Evolutionary conservation across 2,888 invertebrate species (phyloP).

Genomic region (Tenthredo scrophulariae): DNA sequence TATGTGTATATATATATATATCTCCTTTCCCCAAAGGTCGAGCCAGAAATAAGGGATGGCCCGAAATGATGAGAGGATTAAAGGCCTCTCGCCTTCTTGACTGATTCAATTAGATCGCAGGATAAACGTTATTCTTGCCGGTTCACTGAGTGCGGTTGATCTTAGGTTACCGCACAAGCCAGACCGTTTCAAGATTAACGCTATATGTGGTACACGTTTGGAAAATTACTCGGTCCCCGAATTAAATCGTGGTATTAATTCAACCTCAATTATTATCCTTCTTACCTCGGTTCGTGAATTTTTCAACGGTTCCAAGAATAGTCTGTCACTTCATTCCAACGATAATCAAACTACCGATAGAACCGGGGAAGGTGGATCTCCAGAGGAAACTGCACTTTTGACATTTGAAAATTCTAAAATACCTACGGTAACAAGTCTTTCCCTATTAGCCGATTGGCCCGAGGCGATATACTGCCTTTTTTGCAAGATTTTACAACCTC

Average conservation of each 20-base stretch:
- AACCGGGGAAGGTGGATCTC: not conserved
- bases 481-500: not conserved
- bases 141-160: conserved; percentile 26
- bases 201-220: conserved; percentile 4
- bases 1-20: not conserved
- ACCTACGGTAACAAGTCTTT: not conserved
- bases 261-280: conserved; percentile 8
- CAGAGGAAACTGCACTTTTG: not conserved
- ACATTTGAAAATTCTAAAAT: not conserved
- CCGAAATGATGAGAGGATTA: not conserved
- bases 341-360: not conserved
- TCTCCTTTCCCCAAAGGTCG: not conserved
- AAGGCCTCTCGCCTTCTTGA: conserved; percentile 36
- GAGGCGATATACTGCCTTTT: not conserved
- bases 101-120: conserved; percentile 51
- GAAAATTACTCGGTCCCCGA: not conserved
- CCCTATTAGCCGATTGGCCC: not conserved
- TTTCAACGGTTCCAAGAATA: not conserved
- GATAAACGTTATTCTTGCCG: conserved; percentile 52
- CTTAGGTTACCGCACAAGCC: conserved; percentile 1
- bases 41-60: not conserved
- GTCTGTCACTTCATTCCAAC: not conserved
- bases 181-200: conserved; percentile 9
- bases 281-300: not conserved
- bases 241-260: conserved; percentile 1